Base-by-base conservation (phyloP, 2,888 invertebrate species). In the Cephus sareptanus region DNA sequence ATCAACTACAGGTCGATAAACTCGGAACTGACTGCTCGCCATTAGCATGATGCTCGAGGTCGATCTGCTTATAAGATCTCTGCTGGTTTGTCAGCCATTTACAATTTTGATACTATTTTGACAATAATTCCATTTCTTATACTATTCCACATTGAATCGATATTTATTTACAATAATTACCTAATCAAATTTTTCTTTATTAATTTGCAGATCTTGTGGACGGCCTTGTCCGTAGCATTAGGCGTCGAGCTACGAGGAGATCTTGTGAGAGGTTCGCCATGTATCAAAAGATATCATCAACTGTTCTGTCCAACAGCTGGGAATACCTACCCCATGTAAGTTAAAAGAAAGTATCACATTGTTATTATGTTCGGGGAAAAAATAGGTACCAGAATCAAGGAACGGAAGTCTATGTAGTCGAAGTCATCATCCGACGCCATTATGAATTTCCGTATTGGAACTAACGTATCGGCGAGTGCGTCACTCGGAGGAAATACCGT, bases 231-330 rank as follows among this genome's bases (percentile, higher is more conserved):
- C 34, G 94, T 97, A 86, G 97, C 97, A 81, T 92, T 98, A 88
- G 97, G 97, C 78, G 94, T 97, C 90, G 97, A 97, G 92, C 94
- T 97, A 79, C 95, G 96, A 85, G 97, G 97, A 80, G 97, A 97
- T 92, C 94, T 97, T 84, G 96, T 97, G 88, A 94, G 96, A 91
- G 98, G 98, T 83, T 96, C 97, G 87, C 98, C 98, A 80, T 98
- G 98, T 92, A 96, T 98, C 89, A 97, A 97, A 92, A 94, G 96
- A 86, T 95, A 96, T 91, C 97, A 96, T 92, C 98, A 98, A 91
- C 93, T 98, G 79, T 97, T 96, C 92, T 98, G 98, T 92, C 97
- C 98, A 68, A 97, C 97, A 56, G 97, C 98, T 81, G 98, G 98
- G 85, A 97, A 96, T 90, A 96, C 96, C 81, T 98, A 98, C 93